Evolutionary conservation across 2,797 vertebrate genomes (phyloP).

Genomic region (Myripristis murdjan): DNA sequence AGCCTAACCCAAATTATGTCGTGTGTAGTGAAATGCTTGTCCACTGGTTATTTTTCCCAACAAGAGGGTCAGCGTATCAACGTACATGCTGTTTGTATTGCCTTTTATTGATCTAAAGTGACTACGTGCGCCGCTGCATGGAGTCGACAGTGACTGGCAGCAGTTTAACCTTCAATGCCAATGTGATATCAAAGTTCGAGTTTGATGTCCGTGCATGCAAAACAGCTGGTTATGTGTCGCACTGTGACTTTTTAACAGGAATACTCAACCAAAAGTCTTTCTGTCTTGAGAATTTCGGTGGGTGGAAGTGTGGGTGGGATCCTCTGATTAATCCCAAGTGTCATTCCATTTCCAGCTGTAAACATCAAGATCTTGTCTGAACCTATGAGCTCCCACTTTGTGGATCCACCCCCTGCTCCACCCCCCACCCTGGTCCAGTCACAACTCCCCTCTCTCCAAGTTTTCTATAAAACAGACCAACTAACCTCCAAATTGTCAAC

Average conservation of each 20-base stretch:
- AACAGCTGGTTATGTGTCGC: not conserved
- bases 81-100: constrained; percentile 31
- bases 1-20: not conserved
- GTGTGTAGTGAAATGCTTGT: not conserved
- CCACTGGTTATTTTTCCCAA: not conserved
- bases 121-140: constrained; percentile 33
- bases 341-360: constrained; percentile 39
- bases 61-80: constrained; percentile 21
- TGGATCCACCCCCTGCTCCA: constrained; percentile 79
- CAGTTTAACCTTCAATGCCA: constrained; percentile 37
- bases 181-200: constrained; percentile 20
- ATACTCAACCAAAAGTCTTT: not conserved
- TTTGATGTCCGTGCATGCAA: constrained; percentile 18
- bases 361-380: constrained; percentile 65
- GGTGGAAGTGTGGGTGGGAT: constrained; percentile 9
- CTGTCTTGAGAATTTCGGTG: not conserved
- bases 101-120: constrained; percentile 27
- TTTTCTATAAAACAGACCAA: constrained; percentile 31
- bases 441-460: not conserved
- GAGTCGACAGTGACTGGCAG: constrained; percentile 44
- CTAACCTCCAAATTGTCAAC: constrained; percentile 27
- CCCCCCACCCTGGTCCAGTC: constrained; percentile 45
- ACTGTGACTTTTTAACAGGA: not conserved
- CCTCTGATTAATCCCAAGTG: constrained; percentile 49
- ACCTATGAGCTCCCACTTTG: constrained; percentile 76